Evolutionary conservation across 2,797 vertebrate species (phyloP).

Genomic region (Hydrocynus forskahlii): DNA sequence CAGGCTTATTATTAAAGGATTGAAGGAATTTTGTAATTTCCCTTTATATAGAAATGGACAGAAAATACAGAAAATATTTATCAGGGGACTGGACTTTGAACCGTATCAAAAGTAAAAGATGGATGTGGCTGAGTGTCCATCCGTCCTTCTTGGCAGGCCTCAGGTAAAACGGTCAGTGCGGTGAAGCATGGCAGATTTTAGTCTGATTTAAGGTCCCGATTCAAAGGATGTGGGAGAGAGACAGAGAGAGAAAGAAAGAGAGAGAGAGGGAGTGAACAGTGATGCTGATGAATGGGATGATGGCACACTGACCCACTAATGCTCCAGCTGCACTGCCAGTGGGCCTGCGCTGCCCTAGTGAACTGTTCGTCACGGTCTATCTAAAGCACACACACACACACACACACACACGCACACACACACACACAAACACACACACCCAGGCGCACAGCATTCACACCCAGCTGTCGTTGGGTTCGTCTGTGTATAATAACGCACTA

Average conservation of each 20-base stretch:
- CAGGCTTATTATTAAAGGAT: too few species aligned
- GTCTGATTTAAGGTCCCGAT: slow-evolving; percentile 40
- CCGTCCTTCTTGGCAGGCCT: neutral
- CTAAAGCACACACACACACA: slow-evolving; percentile 48
- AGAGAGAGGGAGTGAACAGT: slow-evolving; percentile 50
- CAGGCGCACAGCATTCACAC: slow-evolving; percentile 47
- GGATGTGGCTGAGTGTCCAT: neutral
- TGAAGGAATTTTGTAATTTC: too few species aligned
- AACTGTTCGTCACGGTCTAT: slow-evolving; percentile 37
- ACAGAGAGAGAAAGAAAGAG: slow-evolving; percentile 18
- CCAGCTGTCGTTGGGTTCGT: slow-evolving; percentile 60
- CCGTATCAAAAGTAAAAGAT: neutral
- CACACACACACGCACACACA: slow-evolving; percentile 37
- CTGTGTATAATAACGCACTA: slow-evolving; percentile 55
- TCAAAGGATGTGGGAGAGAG: neutral
- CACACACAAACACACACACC: too few species aligned
- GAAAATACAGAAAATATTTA: too few species aligned
- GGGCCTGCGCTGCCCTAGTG: slow-evolving; percentile 66
- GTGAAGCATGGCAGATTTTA: neutral
- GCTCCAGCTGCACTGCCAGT: slow-evolving; percentile 72
- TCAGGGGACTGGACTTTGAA: too few species aligned
- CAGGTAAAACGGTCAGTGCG: neutral
- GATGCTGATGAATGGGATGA: slow-evolving; percentile 73
- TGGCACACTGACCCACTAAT: slow-evolving; percentile 84
- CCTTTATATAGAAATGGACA: too few species aligned